Base-by-base conservation (phyloP, 2,797 vertebrate species). In the Esox masquinongy region DNA sequence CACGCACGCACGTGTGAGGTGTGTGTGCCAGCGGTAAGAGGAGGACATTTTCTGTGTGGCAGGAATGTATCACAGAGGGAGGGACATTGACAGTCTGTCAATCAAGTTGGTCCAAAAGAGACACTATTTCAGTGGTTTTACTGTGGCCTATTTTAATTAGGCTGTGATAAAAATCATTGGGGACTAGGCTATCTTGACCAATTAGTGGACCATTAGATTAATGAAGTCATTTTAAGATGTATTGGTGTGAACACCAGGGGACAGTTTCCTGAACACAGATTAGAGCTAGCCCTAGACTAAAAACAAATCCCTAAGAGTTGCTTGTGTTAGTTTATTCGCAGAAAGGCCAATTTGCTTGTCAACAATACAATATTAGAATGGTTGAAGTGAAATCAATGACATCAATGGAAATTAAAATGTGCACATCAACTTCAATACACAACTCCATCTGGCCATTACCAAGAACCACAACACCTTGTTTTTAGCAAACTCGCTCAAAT, bases 181-280 rank as follows among this genome's bases (percentile, higher is more conserved):
- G 91, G 92, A 92, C 90, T 89, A 85, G 84, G 91, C 93, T 94
- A 94, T 93, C 93, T 94, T 93, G 92, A 93, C 93, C 91, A 93
- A 93, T 93, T 93, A 92, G 90, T 89, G 86, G 86, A 85, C 79
- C 84, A 91, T 92, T 91, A 94, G 91, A 93, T 93, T 90, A 93
- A 91, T 90, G 83, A 88, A 91, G 85, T 91, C 90, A 89, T 91
- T 94, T 92, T 92, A 93, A 89, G 86, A 88, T 81, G 86, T 85
- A 86, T 43, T 47, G 82, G 86, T 79, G 85, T 83, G 76, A 92
- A 75, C 82, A 86, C 81, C 82, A n/a, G 6, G 22, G 56, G 56
- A 16, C 56, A 59, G 56, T 61, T 61, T 61, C 56, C 22, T 12
- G 22, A 24, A 61, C 56, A 61, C 56, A 12, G 19, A 26, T 26